Conservation (phyloP, 1,140 invertebrate species). For the Ptiloglossa arizonensis region DNA sequence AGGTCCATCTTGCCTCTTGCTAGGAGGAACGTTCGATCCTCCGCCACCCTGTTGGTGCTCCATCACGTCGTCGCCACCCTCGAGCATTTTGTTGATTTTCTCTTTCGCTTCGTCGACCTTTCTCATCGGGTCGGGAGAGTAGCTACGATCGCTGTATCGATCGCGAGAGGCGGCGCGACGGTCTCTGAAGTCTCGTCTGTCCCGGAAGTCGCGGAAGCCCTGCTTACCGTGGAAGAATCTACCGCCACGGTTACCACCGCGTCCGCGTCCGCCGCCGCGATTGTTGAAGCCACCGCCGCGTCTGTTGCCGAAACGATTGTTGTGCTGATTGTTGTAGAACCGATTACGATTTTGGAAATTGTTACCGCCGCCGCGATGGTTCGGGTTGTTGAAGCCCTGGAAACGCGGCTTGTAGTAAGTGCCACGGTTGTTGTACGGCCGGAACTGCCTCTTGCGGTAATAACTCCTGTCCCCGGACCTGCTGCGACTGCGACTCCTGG, state of each 20-base stretch:
- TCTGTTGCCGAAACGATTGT: conserved; percentile 77
- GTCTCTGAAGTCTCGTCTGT: conserved; percentile 82
- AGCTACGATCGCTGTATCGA: conserved; percentile 83
- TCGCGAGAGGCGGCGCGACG: conserved; percentile 74
- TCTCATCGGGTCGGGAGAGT: conserved; percentile 84
- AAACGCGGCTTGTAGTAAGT: conserved; percentile 90
- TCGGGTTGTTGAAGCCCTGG: conserved; percentile 83
- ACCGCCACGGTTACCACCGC: conserved; percentile 82
- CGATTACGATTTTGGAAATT: conserved; percentile 79
- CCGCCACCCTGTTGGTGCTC: conserved; percentile 58
- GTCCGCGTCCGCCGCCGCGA: conserved; percentile 76
- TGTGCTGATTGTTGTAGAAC: conserved; percentile 78
- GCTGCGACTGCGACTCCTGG: conserved; percentile 82
- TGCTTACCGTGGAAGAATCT: conserved; percentile 84
- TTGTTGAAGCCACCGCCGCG: conserved; percentile 68
- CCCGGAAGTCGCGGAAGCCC: conserved; percentile 86
- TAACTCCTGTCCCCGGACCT: conserved; percentile 84
- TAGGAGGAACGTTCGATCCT: conserved; percentile 53
- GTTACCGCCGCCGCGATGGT: conserved; percentile 73
- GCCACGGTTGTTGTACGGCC: conserved; percentile 86
- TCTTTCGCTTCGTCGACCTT: conserved; percentile 84
- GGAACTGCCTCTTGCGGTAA: conserved; percentile 79
- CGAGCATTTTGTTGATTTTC: conserved; percentile 84
- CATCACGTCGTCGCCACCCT: conserved; percentile 77
- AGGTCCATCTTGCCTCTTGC: conserved; percentile 84